A percentile compares a stretch with the other conserved stretches of the same genome.
These are phyloP conservation scores for Cinara cedri DNA, from an alignment of 2,888 invertebrate genomes.

Conservation along the genomic window DNA sequence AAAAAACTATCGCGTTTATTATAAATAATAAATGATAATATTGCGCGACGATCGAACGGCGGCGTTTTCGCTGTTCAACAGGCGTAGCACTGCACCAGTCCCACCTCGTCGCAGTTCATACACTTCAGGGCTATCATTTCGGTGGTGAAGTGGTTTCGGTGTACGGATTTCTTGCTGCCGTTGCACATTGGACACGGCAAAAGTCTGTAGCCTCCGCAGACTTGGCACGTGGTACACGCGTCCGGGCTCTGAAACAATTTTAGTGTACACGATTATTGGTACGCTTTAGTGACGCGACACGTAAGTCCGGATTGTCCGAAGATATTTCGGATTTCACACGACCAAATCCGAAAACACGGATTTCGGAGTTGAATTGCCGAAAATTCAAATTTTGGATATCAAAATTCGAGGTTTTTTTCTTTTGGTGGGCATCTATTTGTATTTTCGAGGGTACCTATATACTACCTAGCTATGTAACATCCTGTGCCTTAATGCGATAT, in stretches of 20 bases:
- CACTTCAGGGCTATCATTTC: conserved; percentile 93
- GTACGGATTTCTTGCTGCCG: conserved; percentile 94
- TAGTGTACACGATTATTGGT: too few species aligned
- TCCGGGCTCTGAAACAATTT: conserved; percentile 75
- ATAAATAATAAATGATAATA: not conserved
- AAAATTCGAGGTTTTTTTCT: too few species aligned
- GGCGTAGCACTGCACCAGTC: conserved; percentile 84
- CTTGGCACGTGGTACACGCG: conserved; percentile 80
- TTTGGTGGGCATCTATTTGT: too few species aligned
- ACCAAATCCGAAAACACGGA: too few species aligned
- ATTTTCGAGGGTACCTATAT: too few species aligned
- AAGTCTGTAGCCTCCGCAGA: conserved; percentile 90
- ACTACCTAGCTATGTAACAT: too few species aligned
- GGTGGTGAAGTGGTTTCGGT: conserved; percentile 91
- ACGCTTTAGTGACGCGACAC: too few species aligned
- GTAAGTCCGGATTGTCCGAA: too few species aligned
- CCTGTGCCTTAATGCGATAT: too few species aligned
- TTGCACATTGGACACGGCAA: conserved; percentile 91
- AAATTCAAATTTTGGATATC: too few species aligned
- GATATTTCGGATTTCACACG: too few species aligned
- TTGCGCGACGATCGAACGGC: not conserved
- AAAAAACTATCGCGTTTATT: not conserved
- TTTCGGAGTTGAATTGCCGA: too few species aligned
- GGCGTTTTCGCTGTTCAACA: conserved; percentile 68
- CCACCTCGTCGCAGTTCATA: conserved; percentile 95